Evolutionary conservation across 2,113 vertebrate species (phyloP).

Genomic region (Malaclemys terrapin): DNA sequence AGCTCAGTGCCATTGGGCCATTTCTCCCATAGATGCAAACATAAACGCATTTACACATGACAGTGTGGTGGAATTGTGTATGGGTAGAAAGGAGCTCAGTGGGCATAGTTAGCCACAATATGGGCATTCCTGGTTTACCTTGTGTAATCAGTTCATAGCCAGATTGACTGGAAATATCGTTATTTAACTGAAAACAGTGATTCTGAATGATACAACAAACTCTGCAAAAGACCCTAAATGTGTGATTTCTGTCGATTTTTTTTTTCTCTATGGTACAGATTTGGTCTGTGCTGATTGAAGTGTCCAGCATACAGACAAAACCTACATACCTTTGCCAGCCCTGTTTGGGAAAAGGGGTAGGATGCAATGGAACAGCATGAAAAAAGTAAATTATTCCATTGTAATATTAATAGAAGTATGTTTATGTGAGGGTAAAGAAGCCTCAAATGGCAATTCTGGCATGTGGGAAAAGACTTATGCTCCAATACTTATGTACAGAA

Average conservation of each 20-base stretch:
- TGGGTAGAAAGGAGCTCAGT: constrained; percentile 8
- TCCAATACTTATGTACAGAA: neutral
- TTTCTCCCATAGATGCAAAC: neutral
- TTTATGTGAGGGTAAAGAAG: neutral
- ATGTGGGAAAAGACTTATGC: neutral
- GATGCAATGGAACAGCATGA: neutral
- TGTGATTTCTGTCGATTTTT: neutral
- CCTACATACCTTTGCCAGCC: neutral
- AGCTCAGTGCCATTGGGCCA: neutral
- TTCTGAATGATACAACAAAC: neutral
- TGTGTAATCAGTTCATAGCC: neutral
- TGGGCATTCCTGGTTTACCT: neutral
- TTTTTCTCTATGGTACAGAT: neutral
- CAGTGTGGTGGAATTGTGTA: neutral
- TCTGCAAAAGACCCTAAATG: neutral
- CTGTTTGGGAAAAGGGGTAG: neutral
- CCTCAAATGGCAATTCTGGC: neutral
- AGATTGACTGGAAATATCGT: neutral
- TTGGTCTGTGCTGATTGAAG: neutral
- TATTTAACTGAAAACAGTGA: neutral
- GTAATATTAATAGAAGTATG: neutral
- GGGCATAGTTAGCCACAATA: constrained; percentile 9
- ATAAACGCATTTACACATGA: constrained; percentile 30
- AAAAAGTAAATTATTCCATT: neutral
- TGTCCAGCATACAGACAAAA: neutral